These are phyloP conservation scores for Ranitomeya imitator DNA, from an alignment of 2,113 vertebrate species.

Conservation along the genomic window DNA sequence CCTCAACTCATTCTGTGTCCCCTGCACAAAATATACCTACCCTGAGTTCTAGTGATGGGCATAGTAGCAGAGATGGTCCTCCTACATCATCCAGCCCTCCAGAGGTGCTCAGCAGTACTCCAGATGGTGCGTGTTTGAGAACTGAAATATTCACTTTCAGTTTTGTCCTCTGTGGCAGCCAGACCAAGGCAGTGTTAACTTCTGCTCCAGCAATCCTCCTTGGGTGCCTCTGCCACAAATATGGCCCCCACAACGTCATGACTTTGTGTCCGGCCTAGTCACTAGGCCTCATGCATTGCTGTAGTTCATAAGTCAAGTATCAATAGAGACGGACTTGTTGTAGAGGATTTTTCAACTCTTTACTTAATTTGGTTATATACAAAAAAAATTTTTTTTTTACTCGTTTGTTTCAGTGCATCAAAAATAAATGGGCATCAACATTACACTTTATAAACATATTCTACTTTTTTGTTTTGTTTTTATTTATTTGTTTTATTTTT, in stretches of 20 bases:
- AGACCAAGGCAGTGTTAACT: too few species aligned
- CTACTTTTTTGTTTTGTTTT: too few species aligned
- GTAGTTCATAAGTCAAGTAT: background rate
- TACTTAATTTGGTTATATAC: too few species aligned
- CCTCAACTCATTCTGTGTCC: constrained; percentile 62
- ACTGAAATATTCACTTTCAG: background rate
- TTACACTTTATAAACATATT: background rate
- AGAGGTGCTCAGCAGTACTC: constrained; percentile 73
- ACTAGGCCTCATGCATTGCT: background rate
- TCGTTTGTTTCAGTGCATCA: background rate
- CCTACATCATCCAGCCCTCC: constrained; percentile 66
- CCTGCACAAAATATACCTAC: constrained; percentile 69
- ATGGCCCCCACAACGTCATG: too few species aligned
- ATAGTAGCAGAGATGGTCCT: constrained; percentile 68
- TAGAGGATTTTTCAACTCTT: too few species aligned
- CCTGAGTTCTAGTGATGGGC: constrained; percentile 66
- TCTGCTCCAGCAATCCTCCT: too few species aligned
- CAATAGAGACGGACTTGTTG: too few species aligned
- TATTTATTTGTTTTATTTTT: too few species aligned
- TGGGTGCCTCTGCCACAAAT: too few species aligned
- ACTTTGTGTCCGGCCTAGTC: too few species aligned
- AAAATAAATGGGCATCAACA: background rate
- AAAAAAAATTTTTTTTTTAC: too few species aligned
- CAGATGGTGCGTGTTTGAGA: constrained; percentile 74
- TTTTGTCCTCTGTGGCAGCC: too few species aligned